Evolutionary conservation across 1,140 invertebrate genomes (phyloP), one percentile per base, ranked within the genome.

Genomic region (Cydia strobilella): DNA sequence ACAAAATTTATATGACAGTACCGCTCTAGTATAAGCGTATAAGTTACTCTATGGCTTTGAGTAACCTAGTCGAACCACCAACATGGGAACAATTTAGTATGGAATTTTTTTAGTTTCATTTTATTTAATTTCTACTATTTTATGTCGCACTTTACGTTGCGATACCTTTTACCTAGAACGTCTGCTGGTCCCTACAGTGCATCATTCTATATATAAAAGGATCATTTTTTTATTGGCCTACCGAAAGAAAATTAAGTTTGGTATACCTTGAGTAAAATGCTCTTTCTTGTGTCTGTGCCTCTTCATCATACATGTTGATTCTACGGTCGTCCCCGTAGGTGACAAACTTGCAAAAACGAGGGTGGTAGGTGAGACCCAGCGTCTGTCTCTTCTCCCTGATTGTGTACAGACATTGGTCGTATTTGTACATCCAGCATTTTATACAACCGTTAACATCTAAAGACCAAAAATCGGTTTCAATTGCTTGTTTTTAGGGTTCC

Each of bases 351-450:
- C 91, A 92, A 69, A 92, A 85, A 7, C 90, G 84, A 10, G 94
- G 94, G 84, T 95, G 94, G 78, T 95, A 95, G 48, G 87, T 91
- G 31, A 95, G 77, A 7, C 94, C 94, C 18, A 95, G 89, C 0
- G 93, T 94, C 87, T 95, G 94, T 13, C 95, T 86, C 74, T 94
- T 94, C 81, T 95, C 95, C 77, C 93, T 87, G 76, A 95, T 94
- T 4, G 94, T 95, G 77, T 94, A 95, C 18, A 95, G 78, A 79
- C 94, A 95, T 77, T 94, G 93, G 7, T 92, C 90, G 74, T 93
- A 94, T 77, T 94, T 93, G 82, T 95, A 94, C 83, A 95, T 94
- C 95, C 95, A 96, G 75, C 94, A 94, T 89, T 95, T 95, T 27
- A 96, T 93, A 79, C 91, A 94, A 27, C 95, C 95, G 75, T 94